These are phyloP conservation scores for Leptogaster cylindrica DNA, from an alignment of 2,888 invertebrate species.

Conservation along the genomic window DNA sequence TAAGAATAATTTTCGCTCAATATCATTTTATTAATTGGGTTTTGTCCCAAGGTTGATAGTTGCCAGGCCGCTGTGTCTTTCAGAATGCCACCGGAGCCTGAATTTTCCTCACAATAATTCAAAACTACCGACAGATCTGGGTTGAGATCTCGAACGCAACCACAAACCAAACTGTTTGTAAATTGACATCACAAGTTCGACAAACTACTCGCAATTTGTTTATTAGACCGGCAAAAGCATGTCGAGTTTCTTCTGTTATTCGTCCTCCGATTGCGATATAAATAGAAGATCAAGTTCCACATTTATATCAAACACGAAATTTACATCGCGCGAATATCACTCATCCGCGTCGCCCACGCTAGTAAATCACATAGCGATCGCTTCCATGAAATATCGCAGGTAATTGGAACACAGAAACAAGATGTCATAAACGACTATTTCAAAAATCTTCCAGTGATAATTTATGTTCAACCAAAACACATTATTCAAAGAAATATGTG, in stretches of 20 bases:
- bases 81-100: background rate
- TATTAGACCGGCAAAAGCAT: slow-evolving; percentile 10
- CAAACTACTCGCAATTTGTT: slow-evolving; percentile 6
- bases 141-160: slow-evolving; percentile 7
- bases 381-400: slow-evolving; percentile 7
- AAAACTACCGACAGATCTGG: slow-evolving; percentile 21
- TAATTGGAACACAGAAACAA: background rate
- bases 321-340: slow-evolving; percentile 13
- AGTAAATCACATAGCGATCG: background rate
- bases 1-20: slow-evolving; percentile 16
- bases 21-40: slow-evolving; percentile 13
- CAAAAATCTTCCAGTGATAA: slow-evolving; percentile 13
- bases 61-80: background rate
- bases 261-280: background rate
- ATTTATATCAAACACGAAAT: slow-evolving; percentile 7
- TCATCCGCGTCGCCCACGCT: background rate
- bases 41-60: slow-evolving; percentile 6
- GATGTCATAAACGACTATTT: slow-evolving; percentile 30
- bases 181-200: background rate
- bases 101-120: slow-evolving; percentile 18
- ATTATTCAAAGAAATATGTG: slow-evolving; percentile 15
- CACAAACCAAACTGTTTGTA: background rate
- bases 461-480: slow-evolving; percentile 3
- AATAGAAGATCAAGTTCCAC: slow-evolving; percentile 11
- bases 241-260: background rate